Evolutionary conservation across 1,140 invertebrate species (phyloP).

Genomic region (Hetaerina americana): DNA sequence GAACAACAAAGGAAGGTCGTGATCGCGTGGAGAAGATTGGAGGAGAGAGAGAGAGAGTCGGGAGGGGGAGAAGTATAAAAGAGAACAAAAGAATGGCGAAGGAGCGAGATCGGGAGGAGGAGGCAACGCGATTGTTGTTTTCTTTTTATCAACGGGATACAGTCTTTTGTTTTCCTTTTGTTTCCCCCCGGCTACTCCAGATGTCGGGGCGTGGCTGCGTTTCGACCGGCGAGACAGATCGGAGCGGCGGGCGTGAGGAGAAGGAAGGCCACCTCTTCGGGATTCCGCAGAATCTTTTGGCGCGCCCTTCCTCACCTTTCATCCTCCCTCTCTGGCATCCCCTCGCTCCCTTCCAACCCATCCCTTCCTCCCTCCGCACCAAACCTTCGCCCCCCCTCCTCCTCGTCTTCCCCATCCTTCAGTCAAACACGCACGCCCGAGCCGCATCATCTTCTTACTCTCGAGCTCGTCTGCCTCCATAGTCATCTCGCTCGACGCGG

Average conservation of each 20-base stretch:
- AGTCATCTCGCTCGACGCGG: too few species aligned
- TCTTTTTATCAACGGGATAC: too few species aligned
- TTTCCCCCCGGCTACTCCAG: not conserved
- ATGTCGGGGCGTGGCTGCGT: not conserved
- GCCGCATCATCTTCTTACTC: too few species aligned
- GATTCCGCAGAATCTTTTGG: not conserved
- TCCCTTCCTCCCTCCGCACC: too few species aligned
- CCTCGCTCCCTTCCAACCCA: too few species aligned
- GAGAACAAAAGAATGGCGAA: not conserved
- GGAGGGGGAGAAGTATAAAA: not conserved
- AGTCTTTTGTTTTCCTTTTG: not conserved
- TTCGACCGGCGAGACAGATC: not conserved
- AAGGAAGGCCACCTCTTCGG: not conserved
- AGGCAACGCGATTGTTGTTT: not conserved
- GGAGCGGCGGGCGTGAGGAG: not conserved
- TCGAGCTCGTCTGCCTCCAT: too few species aligned
- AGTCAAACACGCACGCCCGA: too few species aligned
- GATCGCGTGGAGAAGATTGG: too few species aligned
- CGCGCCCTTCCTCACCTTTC: not conserved
- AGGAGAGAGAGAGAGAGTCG: not conserved
- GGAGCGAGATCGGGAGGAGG: not conserved
- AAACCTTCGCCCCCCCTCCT: too few species aligned
- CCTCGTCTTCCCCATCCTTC: too few species aligned
- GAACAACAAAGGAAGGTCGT: too few species aligned
- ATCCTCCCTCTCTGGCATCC: too few species aligned